Evolutionary conservation across 1,140 invertebrate species (phyloP).

Genomic region (Drosophila carrolli): DNA sequence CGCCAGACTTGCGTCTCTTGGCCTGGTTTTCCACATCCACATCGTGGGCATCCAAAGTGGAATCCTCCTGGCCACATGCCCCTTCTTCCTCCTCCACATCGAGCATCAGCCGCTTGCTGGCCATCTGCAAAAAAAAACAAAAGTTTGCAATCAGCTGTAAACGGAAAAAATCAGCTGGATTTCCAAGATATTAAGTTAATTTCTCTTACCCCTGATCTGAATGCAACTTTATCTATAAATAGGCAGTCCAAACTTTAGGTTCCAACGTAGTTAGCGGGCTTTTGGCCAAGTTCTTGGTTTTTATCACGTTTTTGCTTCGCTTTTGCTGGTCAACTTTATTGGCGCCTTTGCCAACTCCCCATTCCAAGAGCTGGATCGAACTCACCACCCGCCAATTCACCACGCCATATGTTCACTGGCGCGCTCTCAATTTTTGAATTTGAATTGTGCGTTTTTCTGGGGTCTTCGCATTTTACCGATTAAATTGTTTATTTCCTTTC

Average conservation of each 20-base stretch:
- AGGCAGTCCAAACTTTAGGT: background rate
- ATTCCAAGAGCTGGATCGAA: background rate
- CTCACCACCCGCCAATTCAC: slow-evolving; percentile 6
- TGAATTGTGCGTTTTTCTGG: background rate
- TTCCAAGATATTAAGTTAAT: background rate
- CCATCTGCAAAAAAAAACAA: slow-evolving; percentile 35
- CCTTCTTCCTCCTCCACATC: slow-evolving; percentile 15
- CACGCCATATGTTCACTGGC: background rate
- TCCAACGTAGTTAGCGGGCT: background rate
- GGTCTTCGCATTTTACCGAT: background rate
- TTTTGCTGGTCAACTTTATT: slow-evolving; percentile 24
- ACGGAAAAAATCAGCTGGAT: slow-evolving; percentile 15
- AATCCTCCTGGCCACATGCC: background rate
- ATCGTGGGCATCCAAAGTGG: background rate
- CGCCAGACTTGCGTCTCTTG: slow-evolving; percentile 27
- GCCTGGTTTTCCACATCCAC: slow-evolving; percentile 4
- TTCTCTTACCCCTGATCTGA: background rate
- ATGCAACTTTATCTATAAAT: background rate
- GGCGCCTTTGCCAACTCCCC: slow-evolving; percentile 24
- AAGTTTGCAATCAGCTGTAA: slow-evolving; percentile 27
- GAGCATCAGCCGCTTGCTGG: slow-evolving; percentile 45
- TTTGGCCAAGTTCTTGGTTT: slow-evolving; percentile 4
- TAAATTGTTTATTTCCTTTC: background rate
- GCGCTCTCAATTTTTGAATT: slow-evolving; percentile 15
- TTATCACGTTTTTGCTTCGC: slow-evolving; percentile 10